These are phyloP conservation scores for Galerucella pusilla DNA, from an alignment of 2,888 invertebrate genomes.

Conservation along the genomic window DNA sequence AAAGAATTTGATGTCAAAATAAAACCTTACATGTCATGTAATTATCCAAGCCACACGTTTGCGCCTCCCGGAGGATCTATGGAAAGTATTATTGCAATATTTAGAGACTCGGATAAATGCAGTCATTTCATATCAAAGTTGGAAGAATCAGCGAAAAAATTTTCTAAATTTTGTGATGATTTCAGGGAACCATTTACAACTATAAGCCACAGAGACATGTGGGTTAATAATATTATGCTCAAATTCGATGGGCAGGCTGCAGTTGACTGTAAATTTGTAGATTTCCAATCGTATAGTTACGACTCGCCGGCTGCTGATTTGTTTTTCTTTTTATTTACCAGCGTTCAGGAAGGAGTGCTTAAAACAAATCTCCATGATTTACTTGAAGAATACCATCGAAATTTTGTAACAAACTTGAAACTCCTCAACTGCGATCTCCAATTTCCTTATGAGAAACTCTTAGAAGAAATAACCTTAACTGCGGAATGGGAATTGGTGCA, in stretches of 20 bases:
- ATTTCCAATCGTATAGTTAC: slow-evolving; percentile 50
- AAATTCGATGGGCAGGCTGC: slow-evolving; percentile 56
- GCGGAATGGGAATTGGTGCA: slow-evolving; percentile 21
- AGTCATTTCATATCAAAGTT: slow-evolving; percentile 14
- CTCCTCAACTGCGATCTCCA: slow-evolving; percentile 11
- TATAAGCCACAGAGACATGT: slow-evolving; percentile 69
- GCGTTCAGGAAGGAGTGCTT: slow-evolving; percentile 37
- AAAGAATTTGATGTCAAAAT: slow-evolving; percentile 58
- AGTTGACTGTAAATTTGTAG: slow-evolving; percentile 48
- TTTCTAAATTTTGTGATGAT: neutral
- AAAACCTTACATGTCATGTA: slow-evolving; percentile 48
- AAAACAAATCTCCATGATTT: slow-evolving; percentile 22
- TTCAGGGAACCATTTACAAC: slow-evolving; percentile 65
- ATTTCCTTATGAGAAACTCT: slow-evolving; percentile 25
- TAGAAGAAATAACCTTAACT: slow-evolving; percentile 28
- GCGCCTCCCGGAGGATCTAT: neutral
- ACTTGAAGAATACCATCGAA: slow-evolving; percentile 22
- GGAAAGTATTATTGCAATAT: neutral
- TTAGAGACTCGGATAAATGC: slow-evolving; percentile 19
- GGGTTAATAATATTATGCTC: slow-evolving; percentile 72
- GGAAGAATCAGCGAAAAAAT: slow-evolving; percentile 1
- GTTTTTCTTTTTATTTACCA: slow-evolving; percentile 52
- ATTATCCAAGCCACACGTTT: neutral
- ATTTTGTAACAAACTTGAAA: slow-evolving; percentile 23
- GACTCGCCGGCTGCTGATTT: slow-evolving; percentile 49